Evolutionary conservation across 2,113 vertebrate species (phyloP), one percentile per base, ranked within the genome.

Genomic region (Chamaea fasciata): DNA sequence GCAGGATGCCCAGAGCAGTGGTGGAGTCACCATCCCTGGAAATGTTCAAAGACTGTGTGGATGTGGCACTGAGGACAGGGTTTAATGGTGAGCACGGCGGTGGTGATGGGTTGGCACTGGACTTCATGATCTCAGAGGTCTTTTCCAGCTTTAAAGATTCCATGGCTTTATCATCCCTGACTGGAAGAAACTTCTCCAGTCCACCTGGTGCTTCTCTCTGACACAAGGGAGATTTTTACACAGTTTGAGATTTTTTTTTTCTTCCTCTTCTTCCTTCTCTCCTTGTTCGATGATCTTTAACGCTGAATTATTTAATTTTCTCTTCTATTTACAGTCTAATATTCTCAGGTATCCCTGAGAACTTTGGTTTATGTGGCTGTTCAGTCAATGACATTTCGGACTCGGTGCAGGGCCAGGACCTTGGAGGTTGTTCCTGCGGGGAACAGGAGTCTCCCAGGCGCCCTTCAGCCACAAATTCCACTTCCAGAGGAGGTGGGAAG

Each of bases 321-420:
- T 24, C 8, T 42, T 39, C 31, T 21, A 0, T 63, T 84, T 67
- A 6, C 31, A 0, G 26, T 22, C 68, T 15, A 0, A 1, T 6
- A 31, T 20, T 76, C 39, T 37, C 55, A 37, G 35, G 30, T 10
- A 20, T 10, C 35, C 9, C 77, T 15, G 70, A 13, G 37, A 71
- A 3, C 6, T 26, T 3, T 2, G 14, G 0, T 42, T 42, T 20
- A 1, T 1, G 44, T n/a, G 56, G 4, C 73, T 17, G 8, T 4
- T 33, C 55, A 8, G 10, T 5, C 65, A 3, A 1, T 4, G 52
- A 2, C 7, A 24, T 22, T 47, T 17, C 0, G 19, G n/a, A 14
- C 3, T 10, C 3, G 2, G 3, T 1, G 3, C 30, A 6, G 35
- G 4, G 11, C 20, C 30, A 4, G 49, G 12, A 14, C 47, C 19